Percentiles rank a stretch among this genome's conserved stretches.
phyloP scores from a whole-genome alignment of 2,888 invertebrate species.

The Tenthredo notha region DNA sequence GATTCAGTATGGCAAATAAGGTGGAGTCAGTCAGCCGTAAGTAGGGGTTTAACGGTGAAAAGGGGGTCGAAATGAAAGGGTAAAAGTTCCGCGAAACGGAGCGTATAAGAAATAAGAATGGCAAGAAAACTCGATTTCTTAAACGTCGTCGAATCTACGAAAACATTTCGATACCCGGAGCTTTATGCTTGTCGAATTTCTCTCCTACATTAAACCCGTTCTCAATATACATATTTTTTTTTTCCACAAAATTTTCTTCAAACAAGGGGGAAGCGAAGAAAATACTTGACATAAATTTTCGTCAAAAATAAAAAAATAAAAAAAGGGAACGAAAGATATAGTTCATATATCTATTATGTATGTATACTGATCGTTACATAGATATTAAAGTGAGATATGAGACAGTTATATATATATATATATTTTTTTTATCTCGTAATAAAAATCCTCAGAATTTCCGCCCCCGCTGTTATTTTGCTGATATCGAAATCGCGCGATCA shows the following conservation, averaged over 20 bases:
- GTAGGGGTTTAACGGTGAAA: conserved; percentile 5
- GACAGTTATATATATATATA: neutral
- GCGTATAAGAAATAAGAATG: neutral
- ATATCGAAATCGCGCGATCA: conserved; percentile 2
- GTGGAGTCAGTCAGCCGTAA: neutral
- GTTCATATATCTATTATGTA: too few relatives aligned
- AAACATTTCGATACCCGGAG: neutral
- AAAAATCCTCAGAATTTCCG: neutral
- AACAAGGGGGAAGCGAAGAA: neutral
- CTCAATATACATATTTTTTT: neutral
- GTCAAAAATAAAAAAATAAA: neutral
- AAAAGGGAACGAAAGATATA: neutral
- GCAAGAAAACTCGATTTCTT: conserved; percentile 13
- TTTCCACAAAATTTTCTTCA: neutral
- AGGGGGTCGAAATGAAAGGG: conserved; percentile 17
- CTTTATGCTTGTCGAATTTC: neutral
- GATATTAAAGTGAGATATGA: neutral
- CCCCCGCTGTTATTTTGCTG: conserved; percentile 1
- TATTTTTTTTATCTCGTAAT: neutral
- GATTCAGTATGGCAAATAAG: conserved; percentile 41
- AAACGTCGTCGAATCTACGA: conserved; percentile 12
- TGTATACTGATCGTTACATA: neutral
- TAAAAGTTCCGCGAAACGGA: conserved; percentile 32
- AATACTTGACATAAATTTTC: neutral
- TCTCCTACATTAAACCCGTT: neutral